These are phyloP conservation scores for Pomacea maculata DNA, from an alignment of 1,140 invertebrate genomes.

Conservation along the genomic window DNA sequence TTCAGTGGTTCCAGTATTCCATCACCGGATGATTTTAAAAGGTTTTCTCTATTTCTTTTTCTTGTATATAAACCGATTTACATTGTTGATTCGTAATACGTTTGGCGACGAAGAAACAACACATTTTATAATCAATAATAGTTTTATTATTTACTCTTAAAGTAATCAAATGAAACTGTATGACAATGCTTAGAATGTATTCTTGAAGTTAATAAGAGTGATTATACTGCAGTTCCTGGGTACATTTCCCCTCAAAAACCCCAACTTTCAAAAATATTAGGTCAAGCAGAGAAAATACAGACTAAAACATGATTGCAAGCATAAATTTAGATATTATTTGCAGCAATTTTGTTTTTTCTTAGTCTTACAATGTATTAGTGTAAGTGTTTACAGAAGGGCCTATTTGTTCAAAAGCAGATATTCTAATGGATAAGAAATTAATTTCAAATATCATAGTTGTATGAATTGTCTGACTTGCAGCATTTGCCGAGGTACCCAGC, in stretches of 20 bases:
- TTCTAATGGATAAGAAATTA: neutral
- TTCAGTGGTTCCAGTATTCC: conserved; percentile 24
- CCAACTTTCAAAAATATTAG: no score
- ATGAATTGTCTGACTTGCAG: conserved; percentile 17
- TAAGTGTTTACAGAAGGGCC: neutral
- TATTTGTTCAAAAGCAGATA: neutral
- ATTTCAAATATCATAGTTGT: neutral
- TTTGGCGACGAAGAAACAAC: neutral
- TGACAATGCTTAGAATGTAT: no score
- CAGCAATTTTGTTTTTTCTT: neutral
- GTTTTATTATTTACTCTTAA: neutral
- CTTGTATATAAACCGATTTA: neutral
- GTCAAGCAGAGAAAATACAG: neutral
- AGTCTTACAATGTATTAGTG: neutral
- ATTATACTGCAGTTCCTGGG: no score
- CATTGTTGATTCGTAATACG: neutral
- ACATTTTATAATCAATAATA: neutral
- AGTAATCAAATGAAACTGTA: neutral
- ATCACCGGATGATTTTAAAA: conserved; percentile 29
- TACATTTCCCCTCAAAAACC: no score
- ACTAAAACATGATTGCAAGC: neutral
- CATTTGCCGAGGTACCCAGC: conserved; percentile 35
- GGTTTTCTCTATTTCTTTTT: conserved; percentile 15
- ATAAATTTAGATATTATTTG: neutral
- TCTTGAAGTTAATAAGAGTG: no score